Base-by-base conservation (phyloP, 2,888 invertebrate species). In the Agrotis clavis region DNA sequence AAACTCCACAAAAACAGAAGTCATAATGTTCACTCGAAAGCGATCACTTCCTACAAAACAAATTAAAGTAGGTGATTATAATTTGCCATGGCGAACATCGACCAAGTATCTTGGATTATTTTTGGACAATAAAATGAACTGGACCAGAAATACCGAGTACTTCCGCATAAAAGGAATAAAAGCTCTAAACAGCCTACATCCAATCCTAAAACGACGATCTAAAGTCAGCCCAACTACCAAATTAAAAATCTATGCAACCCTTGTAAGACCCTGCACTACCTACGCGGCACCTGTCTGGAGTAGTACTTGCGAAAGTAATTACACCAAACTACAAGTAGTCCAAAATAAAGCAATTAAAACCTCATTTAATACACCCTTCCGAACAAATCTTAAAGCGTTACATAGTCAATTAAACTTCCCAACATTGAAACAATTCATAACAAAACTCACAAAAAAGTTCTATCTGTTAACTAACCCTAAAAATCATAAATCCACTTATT, bases 301-400 rank as follows among this genome's bases (percentile, higher is more conserved):
- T n/a, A n/a, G n/a, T n/a, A n/a, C n/a, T n/a, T n/a, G 30, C 30
- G 30, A 30, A 30, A 30, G 30, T 30, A 60, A 60, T 45, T 60
- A 60, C 45, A 1, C 41, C 9, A 45, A 60, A 45, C 19, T 47
- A 21, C 47, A 47, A 47, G 18, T 61, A 21, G 41, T 21, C 13
- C 60, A 61, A n/a, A 61, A 61, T 18, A 61, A 47, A 47, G 60
- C 21, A 47, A 18, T 61, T 41, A 16, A 41, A 59, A 45, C 60
- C 11, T 47, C 14, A 21, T 21, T 45, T 9, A 60, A 60, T 45
- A 60, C 41, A 41, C 59, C 35, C n/a, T 59, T 59, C 3, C 61
- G 47, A 14, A 48, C n/a, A 48, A 61, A 61, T 48, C 47, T 48
- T 48, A 48, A 61, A n/a, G 25, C 7, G 9, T 60, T 45, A 60